phyloP scores from a whole-genome alignment of 2,113 vertebrate species.

The Silurus asotus region DNA sequence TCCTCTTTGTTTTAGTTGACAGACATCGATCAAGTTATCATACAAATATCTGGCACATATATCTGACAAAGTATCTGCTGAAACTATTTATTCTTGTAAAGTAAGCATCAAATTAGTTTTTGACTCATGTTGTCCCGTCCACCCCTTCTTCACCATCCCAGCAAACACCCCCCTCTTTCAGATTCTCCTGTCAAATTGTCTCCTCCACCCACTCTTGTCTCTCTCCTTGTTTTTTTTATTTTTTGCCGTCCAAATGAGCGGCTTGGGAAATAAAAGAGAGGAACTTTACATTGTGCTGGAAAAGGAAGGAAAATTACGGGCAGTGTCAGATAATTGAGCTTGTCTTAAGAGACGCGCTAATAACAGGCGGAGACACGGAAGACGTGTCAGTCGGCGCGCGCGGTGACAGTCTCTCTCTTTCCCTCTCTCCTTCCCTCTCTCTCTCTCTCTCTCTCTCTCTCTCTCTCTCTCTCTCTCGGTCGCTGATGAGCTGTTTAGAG shows the following conservation, averaged over 20 bases:
- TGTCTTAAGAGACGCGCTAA: conserved; percentile 84
- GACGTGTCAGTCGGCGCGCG: conserved; percentile 78
- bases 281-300: conserved; percentile 82
- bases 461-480: conserved; percentile 56
- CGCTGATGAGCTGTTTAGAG: conserved; percentile 83
- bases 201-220: conserved; percentile 75
- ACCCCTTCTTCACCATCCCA: conserved; percentile 16
- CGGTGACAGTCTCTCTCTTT: conserved; percentile 78
- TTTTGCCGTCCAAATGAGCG: conserved; percentile 69
- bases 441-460: conserved; percentile 66
- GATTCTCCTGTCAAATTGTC: conserved; percentile 66
- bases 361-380: conserved; percentile 79
- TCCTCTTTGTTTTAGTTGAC: conserved; percentile 49
- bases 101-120: conserved; percentile 59
- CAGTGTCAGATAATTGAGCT: conserved; percentile 85
- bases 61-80: conserved; percentile 52
- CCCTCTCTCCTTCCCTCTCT: conserved; percentile 62
- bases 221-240: conserved; percentile 75
- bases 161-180: conserved; percentile 27
- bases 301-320: conserved; percentile 83
- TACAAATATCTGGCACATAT: conserved; percentile 51
- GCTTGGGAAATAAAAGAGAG: conserved; percentile 78
- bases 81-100: conserved; percentile 55
- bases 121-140: conserved; percentile 54
- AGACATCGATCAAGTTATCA: conserved; percentile 53